Percentiles rank a stretch among this genome's conserved stretches.
Conservation (phyloP, 2,797 vertebrate species). For the Syndactyla subalaris region DNA sequence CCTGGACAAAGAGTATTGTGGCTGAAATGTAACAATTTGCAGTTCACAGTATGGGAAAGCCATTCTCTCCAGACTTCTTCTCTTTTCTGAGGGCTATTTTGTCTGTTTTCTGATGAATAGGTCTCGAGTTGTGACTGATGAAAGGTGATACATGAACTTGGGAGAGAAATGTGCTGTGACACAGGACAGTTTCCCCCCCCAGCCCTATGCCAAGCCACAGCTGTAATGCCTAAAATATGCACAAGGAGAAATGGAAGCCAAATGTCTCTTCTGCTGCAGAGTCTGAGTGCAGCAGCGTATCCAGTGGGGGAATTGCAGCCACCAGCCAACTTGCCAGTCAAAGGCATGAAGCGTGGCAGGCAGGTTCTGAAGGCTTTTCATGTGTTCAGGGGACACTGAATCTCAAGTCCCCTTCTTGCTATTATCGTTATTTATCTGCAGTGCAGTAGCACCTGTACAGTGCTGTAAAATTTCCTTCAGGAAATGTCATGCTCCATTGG, state of each 20-base stretch:
- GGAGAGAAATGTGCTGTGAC: not conserved
- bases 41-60: not conserved
- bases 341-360: not conserved
- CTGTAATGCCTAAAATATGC: not conserved
- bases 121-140: not conserved
- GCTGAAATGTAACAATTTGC: not conserved
- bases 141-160: not conserved
- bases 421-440: constrained; percentile 12
- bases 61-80: not conserved
- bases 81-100: not conserved
- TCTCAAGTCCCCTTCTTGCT: not conserved
- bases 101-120: not conserved
- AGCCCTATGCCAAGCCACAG: not conserved
- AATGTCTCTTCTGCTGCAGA: not conserved
- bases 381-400: not conserved
- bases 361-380: not conserved
- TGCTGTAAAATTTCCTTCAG: not conserved
- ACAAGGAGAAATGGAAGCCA: not conserved
- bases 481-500: not conserved
- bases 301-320: not conserved
- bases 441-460: constrained; percentile 4
- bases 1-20: not conserved
- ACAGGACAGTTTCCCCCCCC: not conserved
- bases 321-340: not conserved
- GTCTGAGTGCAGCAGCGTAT: not conserved